Evolutionary conservation across 1,140 invertebrate species (phyloP).

Genomic region (Zaprionus kolodkinae): DNA sequence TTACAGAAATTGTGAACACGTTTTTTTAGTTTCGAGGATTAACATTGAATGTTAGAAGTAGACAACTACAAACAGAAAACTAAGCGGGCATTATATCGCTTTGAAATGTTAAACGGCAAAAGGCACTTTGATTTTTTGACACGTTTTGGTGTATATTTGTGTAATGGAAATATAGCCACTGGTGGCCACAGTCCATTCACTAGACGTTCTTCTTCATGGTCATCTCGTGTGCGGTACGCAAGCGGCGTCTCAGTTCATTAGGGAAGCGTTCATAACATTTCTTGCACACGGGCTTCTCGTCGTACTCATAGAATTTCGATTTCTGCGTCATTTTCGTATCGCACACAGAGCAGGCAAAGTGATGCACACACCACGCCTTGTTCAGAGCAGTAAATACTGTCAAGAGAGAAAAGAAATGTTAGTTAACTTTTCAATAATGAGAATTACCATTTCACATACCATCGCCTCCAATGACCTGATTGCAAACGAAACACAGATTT

Average conservation of each 20-base stretch:
- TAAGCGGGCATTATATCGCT: conserved; percentile 29
- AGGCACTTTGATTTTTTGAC: conserved; percentile 61
- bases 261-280: conserved; percentile 99
- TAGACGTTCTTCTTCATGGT: conserved; percentile 84
- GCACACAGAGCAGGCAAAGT: conserved; percentile 99
- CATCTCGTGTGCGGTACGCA: conserved; percentile 91
- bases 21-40: conserved; percentile 52
- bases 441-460: conserved; percentile 86
- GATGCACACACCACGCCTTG: conserved; percentile 99
- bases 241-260: conserved; percentile 94
- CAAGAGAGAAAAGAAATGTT: conserved; percentile 2
- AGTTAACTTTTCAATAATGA: not conserved
- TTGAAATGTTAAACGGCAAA: conserved; percentile 38
- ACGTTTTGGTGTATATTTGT: conserved; percentile 43
- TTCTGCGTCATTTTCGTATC: conserved; percentile 99
- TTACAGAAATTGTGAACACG: conserved; percentile 37
- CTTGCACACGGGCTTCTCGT: conserved; percentile 99
- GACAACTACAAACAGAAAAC: conserved; percentile 54
- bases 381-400: conserved; percentile 99
- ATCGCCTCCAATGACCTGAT: conserved; percentile 98
- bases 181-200: conserved; percentile 12
- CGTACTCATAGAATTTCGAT: conserved; percentile 99
- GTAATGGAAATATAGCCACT: not conserved
- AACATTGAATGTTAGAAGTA: conserved; percentile 62
- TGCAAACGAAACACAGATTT: conserved; percentile 99